Evolutionary conservation across 2,888 invertebrate genomes (phyloP).

Genomic region (Acrobasis suavella): DNA sequence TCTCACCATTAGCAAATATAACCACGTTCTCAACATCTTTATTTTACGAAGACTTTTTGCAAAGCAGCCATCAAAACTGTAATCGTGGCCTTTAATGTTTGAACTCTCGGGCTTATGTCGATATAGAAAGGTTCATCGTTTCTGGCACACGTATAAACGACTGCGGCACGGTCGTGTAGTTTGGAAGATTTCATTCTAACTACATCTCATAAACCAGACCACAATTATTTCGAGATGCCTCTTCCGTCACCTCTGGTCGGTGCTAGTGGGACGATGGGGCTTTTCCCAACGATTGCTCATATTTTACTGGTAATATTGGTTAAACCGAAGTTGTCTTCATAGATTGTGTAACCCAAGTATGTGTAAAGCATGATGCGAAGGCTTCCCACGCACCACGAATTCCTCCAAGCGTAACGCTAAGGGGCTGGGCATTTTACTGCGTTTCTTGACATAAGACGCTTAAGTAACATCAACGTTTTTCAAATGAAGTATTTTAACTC

Average conservation of each 20-base stretch:
- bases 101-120: constrained; percentile 24
- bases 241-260: constrained; percentile 11
- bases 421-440: constrained; percentile 75
- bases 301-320: constrained; percentile 41
- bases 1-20: background rate
- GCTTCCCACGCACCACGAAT: constrained; percentile 76
- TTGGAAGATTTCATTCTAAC: constrained; percentile 11
- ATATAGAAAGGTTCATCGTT: constrained; percentile 12
- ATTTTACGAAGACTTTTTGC: background rate
- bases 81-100: constrained; percentile 26
- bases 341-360: constrained; percentile 78
- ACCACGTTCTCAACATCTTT: background rate
- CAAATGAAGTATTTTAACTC: constrained; percentile 34
- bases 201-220: constrained; percentile 4
- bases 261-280: background rate
- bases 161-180: constrained; percentile 7
- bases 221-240: constrained; percentile 11
- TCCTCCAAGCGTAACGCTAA: constrained; percentile 72
- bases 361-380: constrained; percentile 60
- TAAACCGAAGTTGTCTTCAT: constrained; percentile 63
- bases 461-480: constrained; percentile 47
- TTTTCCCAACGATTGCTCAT: constrained; percentile 27
- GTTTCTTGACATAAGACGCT: constrained; percentile 62
- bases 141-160: constrained; percentile 14
- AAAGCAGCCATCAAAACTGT: constrained; percentile 9